Evolutionary conservation across 1,140 invertebrate genomes (phyloP), one percentile per base, ranked within the genome.

Genomic region (Hydropsyche tenuis): DNA sequence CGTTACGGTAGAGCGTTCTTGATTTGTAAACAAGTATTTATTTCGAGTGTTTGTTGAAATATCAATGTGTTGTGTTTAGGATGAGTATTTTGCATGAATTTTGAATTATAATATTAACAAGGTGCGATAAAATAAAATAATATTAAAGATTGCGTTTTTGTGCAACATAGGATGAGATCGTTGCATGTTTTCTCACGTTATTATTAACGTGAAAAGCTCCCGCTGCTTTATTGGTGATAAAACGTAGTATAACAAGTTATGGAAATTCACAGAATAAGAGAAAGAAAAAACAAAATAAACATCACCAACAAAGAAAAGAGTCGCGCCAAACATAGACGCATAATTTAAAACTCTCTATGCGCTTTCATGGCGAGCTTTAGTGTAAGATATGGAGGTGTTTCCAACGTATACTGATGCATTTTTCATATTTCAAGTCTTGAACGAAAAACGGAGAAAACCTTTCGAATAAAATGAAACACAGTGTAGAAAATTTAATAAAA

Each of bases 331-430:
- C 48, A 53, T 18, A 20, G 48, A 53, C 48, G 48, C 48, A 53
- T 53, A 53, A 53, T 53, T 53, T 53, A 53, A 53, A 53, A 53
- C 48, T 53, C 48, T 18, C 48, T 20, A 53, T 53, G 48, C 48
- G 48, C 9, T 53, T 53, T 53, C 48, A 18, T 20, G 16, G 48
- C 16, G 48, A 53, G 48, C 48, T 53, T 53, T 53, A 53, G 9
- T 1, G 18, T 9, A 53, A 53, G 48, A 53, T 53, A 20, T 53
- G 7, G 48, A 53, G 48, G 16, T 20, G 20, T 20, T n/a, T 20
- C 48, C 18, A 20, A 53, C 48, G 20, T 53, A 16, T 7, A 6
- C 48, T 53, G 48, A 53, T 53, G 48, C 48, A 53, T 53, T 53
- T 53, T 53, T 53, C 48, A 53, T 53, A 53, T 53, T 16, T 53